These are phyloP conservation scores for Lepilemur ruficaudatus DNA, from an alignment of 2,797 vertebrate species.

Conservation along the genomic window DNA sequence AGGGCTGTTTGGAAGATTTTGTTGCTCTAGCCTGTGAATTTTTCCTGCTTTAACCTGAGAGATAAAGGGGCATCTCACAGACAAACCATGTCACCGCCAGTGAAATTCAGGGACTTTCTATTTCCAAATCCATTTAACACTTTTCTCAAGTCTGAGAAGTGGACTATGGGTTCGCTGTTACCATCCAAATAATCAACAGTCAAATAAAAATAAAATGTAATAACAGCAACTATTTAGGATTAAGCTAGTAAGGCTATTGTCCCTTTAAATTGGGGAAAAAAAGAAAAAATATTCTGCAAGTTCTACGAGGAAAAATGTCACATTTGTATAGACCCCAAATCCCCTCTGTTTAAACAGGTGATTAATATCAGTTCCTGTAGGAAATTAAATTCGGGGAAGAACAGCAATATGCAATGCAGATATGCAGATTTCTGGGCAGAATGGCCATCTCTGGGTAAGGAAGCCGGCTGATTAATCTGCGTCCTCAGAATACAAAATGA, in stretches of 20 bases:
- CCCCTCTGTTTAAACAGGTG: constrained; percentile 97
- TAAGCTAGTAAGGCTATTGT: constrained; percentile 74
- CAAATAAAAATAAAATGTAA: constrained; percentile 42
- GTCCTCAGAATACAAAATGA: constrained; percentile 92
- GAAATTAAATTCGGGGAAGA: constrained; percentile 95
- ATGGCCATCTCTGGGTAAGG: constrained; percentile 88
- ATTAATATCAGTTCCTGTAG: constrained; percentile 98
- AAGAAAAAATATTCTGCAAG: constrained; percentile 80
- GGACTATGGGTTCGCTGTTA: neutral
- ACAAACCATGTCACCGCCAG: neutral
- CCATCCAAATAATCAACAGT: neutral
- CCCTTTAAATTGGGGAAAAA: constrained; percentile 82
- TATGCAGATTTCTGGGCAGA: constrained; percentile 92
- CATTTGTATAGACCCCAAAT: constrained; percentile 89
- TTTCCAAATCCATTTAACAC: neutral
- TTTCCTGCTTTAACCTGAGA: neutral
- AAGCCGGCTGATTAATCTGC: constrained; percentile 93
- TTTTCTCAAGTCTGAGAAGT: neutral
- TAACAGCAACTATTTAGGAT: constrained; percentile 67
- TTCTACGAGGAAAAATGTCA: constrained; percentile 84
- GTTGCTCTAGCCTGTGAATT: neutral
- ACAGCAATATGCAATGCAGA: constrained; percentile 92
- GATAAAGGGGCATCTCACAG: neutral
- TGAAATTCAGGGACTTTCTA: neutral
- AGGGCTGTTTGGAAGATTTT: neutral